Evolutionary conservation across 1,140 invertebrate species (phyloP), one percentile per base, ranked within the genome.

Genomic region (Nylanderia fulva): DNA sequence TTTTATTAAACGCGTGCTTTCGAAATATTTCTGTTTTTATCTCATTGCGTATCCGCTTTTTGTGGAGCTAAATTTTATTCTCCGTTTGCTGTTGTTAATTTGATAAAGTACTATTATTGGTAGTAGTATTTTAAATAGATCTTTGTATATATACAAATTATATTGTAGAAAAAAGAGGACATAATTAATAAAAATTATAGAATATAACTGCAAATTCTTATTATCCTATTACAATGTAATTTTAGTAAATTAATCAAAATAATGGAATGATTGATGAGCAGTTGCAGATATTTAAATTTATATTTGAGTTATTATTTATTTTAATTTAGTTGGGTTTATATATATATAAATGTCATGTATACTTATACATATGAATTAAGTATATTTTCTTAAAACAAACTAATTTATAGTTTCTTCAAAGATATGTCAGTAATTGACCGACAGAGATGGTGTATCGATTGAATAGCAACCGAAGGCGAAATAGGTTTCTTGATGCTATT

Each of bases 91-190:
- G 27, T 60, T 68, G 56, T 69, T 68, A 39, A 52, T 88, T 88
- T 85, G 56, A 36, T 48, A 54, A 33, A 66, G 13, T 58, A 74
- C 45, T n/a, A 9, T 45, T 29, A 64, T 11, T 18, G 15, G 27
- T 56, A 60, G 33, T 56, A 88, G 27, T 24, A 27, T 21, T n/a
- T 52, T 85, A 85, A 52, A 39, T 75, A 82, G 54, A 68, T 13
- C 13, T 85, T 87, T 88, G 86, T 88, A 80, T 63, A 88, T 88
- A 88, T 61, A 58, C 27, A 36, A 87, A 21, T 58, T 87, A 84
- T 85, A 85, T 85, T 79, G 74, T 85, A 85, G 83, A 88, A 58
- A 75, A 76, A 36, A 74, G 48, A 42, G 54, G 52, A 13, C 24
- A 85, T 88, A 88, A 42, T 48, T 77, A 77, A 84, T 76, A 88